Percentiles rank a stretch among this genome's conserved stretches.
These are phyloP conservation scores for Mylabris sibirica DNA, from an alignment of 2,888 invertebrate genomes.

Conservation along the genomic window DNA sequence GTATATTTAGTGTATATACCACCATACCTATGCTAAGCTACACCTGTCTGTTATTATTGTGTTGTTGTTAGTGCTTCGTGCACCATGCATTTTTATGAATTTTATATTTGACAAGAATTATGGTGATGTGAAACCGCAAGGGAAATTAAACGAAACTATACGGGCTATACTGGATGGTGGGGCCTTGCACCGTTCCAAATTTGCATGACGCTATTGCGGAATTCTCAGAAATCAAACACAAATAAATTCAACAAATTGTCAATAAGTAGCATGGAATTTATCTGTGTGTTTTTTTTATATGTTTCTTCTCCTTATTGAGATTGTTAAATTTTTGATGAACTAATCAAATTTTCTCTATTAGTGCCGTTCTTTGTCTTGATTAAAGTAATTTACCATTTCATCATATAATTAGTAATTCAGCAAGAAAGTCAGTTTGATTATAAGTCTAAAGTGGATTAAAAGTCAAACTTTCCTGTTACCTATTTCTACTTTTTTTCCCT, in stretches of 20 bases:
- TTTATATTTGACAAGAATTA: slow-evolving; percentile 51
- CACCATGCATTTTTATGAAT: slow-evolving; percentile 48
- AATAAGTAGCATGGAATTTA: not conserved
- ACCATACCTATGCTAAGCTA: slow-evolving; percentile 3
- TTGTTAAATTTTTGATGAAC: not conserved
- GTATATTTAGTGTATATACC: not conserved
- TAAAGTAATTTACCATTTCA: slow-evolving; percentile 14
- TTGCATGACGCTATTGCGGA: slow-evolving; percentile 26
- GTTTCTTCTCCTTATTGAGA: not conserved
- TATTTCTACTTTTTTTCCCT: not conserved
- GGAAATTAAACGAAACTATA: slow-evolving; percentile 44
- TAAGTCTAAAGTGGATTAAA: not conserved
- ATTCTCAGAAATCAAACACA: not conserved
- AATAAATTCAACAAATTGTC: not conserved
- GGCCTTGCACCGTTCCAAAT: slow-evolving; percentile 20
- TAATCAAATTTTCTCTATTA: not conserved
- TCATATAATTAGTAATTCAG: slow-evolving; percentile 11
- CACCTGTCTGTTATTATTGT: slow-evolving; percentile 16
- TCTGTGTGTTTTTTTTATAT: not conserved
- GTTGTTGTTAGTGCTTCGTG: slow-evolving; percentile 13
- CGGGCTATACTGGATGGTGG: slow-evolving; percentile 8
- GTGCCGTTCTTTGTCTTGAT: slow-evolving; percentile 11
- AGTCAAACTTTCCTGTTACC: not conserved
- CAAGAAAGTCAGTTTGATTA: slow-evolving; percentile 1
- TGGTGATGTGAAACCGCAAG: slow-evolving; percentile 45